A percentile compares a stretch with the other conserved stretches of the same genome.
Conservation (phyloP, 2,797 vertebrate genomes). For the Pangasius sanitwongsei region DNA sequence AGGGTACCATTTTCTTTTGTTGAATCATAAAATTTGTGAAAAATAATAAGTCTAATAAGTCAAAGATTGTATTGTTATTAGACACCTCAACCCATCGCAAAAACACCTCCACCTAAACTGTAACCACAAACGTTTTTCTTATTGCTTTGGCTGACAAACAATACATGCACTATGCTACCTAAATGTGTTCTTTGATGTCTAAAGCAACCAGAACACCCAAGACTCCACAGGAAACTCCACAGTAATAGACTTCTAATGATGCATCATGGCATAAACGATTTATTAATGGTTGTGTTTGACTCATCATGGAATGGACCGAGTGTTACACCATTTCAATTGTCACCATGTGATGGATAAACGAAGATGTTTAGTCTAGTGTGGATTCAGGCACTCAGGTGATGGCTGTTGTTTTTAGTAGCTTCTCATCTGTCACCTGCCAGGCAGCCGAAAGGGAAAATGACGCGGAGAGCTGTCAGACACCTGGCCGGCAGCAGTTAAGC, state of each 20-base stretch:
- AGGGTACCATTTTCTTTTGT: not conserved
- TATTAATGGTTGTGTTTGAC: constrained; percentile 49
- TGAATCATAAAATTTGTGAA: not conserved
- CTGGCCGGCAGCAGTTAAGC: constrained; percentile 47
- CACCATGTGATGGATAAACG: constrained; percentile 52
- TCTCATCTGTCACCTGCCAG: constrained; percentile 58
- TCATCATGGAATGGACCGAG: constrained; percentile 38
- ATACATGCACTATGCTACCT: not conserved
- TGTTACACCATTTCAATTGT: constrained; percentile 41
- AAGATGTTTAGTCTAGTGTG: constrained; percentile 54
- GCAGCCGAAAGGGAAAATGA: constrained; percentile 52
- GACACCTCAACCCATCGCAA: not conserved
- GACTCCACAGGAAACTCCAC: constrained; percentile 25
- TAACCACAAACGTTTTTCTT: not conserved
- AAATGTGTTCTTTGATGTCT: constrained; percentile 20
- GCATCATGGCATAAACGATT: constrained; percentile 42
- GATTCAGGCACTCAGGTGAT: constrained; percentile 43
- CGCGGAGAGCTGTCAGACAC: constrained; percentile 49
- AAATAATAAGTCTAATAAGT: not conserved
- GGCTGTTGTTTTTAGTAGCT: constrained; percentile 51
- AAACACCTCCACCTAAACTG: not conserved
- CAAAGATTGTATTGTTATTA: not conserved
- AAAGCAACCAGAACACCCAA: constrained; percentile 38
- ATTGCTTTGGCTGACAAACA: not conserved
- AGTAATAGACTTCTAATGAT: constrained; percentile 41